Conservation (phyloP, 2,888 invertebrate genomes). For the Capitulum mitella region DNA sequence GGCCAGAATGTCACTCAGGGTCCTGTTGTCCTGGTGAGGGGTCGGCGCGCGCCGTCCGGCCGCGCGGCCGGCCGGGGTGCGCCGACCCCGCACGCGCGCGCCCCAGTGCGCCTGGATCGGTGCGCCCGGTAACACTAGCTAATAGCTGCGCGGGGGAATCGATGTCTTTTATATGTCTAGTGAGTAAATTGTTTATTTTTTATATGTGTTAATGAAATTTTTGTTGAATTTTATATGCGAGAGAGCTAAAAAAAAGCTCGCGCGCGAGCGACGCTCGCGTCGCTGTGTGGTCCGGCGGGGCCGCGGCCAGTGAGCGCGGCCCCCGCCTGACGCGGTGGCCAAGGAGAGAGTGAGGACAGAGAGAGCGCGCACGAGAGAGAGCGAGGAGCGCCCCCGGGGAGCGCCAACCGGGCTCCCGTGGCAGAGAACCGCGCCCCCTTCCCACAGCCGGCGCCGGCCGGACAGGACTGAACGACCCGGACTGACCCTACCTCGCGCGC, state of each 20-base stretch:
- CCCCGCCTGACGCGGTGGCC: background rate
- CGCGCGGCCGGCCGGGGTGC: background rate
- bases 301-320: background rate
- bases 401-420: conserved; percentile 15
- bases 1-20: background rate
- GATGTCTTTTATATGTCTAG: conserved; percentile 24
- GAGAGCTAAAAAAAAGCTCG: background rate
- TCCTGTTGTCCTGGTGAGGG: too few species aligned
- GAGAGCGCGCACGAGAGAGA: background rate
- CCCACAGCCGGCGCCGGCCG: conserved; percentile 3
- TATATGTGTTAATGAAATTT: conserved; percentile 22
- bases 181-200: conserved; percentile 24
- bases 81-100: background rate
- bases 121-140: conserved; percentile 30
- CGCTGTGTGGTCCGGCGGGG: background rate
- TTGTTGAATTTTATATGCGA: conserved; percentile 21
- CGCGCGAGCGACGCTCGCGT: background rate
- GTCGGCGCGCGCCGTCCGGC: background rate
- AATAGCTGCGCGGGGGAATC: conserved; percentile 19
- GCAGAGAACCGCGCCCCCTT: background rate
- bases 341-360: background rate
- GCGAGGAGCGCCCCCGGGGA: background rate
- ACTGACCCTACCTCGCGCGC: conserved; percentile 17
- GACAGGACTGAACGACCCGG: background rate
- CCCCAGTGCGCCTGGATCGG: background rate